Evolutionary conservation across 2,797 vertebrate genomes (phyloP), one percentile per base, ranked within the genome.

Genomic region (Zenarchopterus dispar): DNA sequence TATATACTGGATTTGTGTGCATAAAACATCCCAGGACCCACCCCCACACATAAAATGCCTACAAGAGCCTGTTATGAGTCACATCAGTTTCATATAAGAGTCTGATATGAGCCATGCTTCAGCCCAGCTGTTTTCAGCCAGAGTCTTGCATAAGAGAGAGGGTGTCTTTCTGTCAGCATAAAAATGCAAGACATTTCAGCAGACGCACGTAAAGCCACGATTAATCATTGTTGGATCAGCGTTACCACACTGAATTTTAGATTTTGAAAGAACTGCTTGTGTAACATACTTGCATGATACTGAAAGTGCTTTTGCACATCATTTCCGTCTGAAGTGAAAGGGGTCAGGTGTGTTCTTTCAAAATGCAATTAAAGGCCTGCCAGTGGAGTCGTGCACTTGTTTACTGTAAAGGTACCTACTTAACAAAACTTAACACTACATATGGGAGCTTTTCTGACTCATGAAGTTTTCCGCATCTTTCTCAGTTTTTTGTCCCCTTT

Each of bases 191-290:
- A 80, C 55, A 52, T 87, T 80, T 70, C 45, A 68, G 57, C 68
- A 73, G 31, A 61, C 6, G 23, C 56, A 39, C 1, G 22, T 19
- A 61, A 33, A 56, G 13, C 6, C 15, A 1, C n/a, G n/a, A 23
- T 55, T 61, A 0, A 22, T 58, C 48, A 42, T 17, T 42, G 17
- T 83, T 88, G 72, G 81, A 42, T 78, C 78, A 86, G 47, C 13
- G 2, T 78, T 59, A 52, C 17, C 41, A 62, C 7, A 56, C 3
- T 7, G 4, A 23, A 8, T 23, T 46, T 22, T 17, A 41, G 31
- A 60, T 88, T 82, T 73, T 60, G 73, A 83, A 79, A 86, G 42
- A 8, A 73, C 3, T 19, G 8, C 19, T 82, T 82, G 17, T 61
- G 71, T 49, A 71, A 76, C n/a, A 33, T 6, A 16, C 17, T 52